phyloP scores from a whole-genome alignment of 30 jellyfish, hydroid and myxozoan species.

The Catostylus mosaicus region DNA sequence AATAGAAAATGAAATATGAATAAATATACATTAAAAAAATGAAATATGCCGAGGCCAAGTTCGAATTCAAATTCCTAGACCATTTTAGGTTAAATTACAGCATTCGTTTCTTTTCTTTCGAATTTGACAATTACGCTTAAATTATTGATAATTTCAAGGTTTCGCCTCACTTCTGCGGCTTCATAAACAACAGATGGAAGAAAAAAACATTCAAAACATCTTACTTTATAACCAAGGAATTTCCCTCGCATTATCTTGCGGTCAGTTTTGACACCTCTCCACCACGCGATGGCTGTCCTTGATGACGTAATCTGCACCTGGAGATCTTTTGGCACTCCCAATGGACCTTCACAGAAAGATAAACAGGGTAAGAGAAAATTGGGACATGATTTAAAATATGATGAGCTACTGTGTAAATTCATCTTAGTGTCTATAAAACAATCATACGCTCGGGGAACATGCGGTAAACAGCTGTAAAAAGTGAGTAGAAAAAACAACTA shows the following conservation, averaged over 20 bases:
- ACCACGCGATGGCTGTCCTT: constrained; percentile 80
- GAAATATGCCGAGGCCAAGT: no score
- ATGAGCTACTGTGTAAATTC: no score
- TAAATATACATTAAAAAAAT: no score
- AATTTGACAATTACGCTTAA: neutral
- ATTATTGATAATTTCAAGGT: no score
- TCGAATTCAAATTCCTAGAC: no score
- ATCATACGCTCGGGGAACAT: no score
- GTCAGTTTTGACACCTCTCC: constrained; percentile 83
- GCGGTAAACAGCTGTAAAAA: neutral
- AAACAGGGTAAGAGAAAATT: no score
- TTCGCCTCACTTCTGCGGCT: no score
- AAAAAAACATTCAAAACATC: neutral
- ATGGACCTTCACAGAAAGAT: constrained; percentile 90
- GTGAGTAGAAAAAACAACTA: neutral
- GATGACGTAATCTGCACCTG: constrained; percentile 69
- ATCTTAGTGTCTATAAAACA: no score
- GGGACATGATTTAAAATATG: no score
- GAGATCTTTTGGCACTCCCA: constrained; percentile 84
- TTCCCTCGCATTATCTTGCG: constrained; percentile 79
- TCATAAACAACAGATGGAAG: neutral
- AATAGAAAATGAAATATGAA: no score
- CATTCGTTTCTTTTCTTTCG: neutral
- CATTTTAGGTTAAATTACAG: neutral
- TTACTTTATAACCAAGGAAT: constrained; percentile 90